phyloP scores from a whole-genome alignment of 2,797 vertebrate species.

The Sebastolobus alascanus region DNA sequence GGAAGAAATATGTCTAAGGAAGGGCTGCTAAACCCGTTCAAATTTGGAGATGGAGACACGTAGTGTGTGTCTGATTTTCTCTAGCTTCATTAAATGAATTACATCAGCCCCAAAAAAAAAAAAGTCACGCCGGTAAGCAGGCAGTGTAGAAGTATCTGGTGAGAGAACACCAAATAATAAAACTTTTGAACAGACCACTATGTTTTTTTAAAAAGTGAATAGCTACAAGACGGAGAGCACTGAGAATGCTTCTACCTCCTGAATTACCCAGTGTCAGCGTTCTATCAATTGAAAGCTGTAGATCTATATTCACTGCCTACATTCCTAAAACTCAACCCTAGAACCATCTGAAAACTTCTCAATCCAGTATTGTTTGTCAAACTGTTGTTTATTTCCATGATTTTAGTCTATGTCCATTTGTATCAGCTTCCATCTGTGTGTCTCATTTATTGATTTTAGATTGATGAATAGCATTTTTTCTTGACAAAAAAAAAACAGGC shows the following conservation, averaged over 20 bases:
- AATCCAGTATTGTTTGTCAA: conserved; percentile 26
- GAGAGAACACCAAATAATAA: neutral
- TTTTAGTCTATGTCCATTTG: conserved; percentile 34
- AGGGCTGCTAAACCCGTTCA: too few relatives aligned
- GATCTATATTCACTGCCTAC: neutral
- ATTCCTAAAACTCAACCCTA: neutral
- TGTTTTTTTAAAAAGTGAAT: neutral
- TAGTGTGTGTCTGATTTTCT: too few relatives aligned
- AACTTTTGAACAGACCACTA: neutral
- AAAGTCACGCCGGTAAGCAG: too few relatives aligned
- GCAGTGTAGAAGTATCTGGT: too few relatives aligned
- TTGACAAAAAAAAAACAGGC: neutral
- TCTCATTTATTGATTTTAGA: conserved; percentile 30
- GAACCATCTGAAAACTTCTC: neutral
- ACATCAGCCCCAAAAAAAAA: too few relatives aligned
- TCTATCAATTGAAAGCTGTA: neutral
- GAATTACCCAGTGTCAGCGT: neutral
- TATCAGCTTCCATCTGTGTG: conserved; percentile 39
- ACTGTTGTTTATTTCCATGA: conserved; percentile 22
- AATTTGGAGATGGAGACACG: fast-evolving
- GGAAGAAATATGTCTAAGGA: too few relatives aligned
- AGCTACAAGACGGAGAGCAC: neutral
- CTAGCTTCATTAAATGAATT: too few relatives aligned
- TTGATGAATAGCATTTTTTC: neutral
- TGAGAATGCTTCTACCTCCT: neutral